Base-by-base conservation (phyloP, 2,113 vertebrate genomes). In the Pipa parva region DNA sequence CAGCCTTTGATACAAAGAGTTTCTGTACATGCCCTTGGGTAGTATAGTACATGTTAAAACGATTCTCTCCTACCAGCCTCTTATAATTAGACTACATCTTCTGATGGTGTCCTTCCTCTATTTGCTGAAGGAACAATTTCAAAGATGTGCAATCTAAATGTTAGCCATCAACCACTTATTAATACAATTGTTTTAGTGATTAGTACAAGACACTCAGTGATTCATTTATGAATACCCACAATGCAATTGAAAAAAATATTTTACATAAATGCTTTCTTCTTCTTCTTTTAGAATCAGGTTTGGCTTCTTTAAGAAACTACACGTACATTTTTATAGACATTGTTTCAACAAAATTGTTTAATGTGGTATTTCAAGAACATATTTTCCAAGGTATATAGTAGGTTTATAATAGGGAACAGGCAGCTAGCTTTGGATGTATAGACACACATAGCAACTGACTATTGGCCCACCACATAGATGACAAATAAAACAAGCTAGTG, bases 181-280 rank as follows among this genome's bases (percentile, higher is more conserved):
- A 67, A 37, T 58, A 58, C 42, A 12, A 49, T 26, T 67, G 63
- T 67, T 21, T 59, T 28, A 67, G 46, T 59, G 28, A 49, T 49
- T 57, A 67, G 10, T 54, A 50, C 8, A 20, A 59, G 26, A 49
- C 49, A 39, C 52, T 46, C 37, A 29, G 25, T 28, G 22, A 64
- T 7, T 64, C 55, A 64, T 66, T 48, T 31, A 57, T 57, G 36
- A 48, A 25, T 52, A 66, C 39, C 63, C 36, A 57, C 26, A 21
- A 24, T 46, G 39, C 37, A 66, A 66, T 66, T 65, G 29, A 65
- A 65, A 63, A 56, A 56, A 57, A 15, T 45, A n/a, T 24, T 51
- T 63, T 51, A 4, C 52, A 18, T 67, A 59, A 67, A 48, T 58
- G 36, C 25, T 26, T 33, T 31, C 15, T 27, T 67, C 18, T 7